These are phyloP conservation scores for Melanostoma mellinum DNA, from an alignment of 2,888 invertebrate species.

Conservation along the genomic window DNA sequence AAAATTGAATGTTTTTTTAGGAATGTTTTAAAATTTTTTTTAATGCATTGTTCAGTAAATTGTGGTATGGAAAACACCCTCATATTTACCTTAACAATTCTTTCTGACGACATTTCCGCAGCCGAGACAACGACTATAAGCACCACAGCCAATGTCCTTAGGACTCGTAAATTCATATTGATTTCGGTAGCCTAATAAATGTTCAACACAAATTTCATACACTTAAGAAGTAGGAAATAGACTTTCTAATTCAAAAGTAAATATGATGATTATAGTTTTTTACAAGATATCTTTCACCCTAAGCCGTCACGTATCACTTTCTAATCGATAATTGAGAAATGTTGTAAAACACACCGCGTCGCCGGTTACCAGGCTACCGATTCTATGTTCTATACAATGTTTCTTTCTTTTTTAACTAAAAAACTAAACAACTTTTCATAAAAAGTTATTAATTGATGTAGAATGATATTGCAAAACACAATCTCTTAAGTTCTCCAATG, in stretches of 20 bases:
- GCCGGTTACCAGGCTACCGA: too few relatives aligned
- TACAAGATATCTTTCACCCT: constrained; percentile 22
- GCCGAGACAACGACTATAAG: neutral
- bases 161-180: neutral
- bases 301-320: constrained; percentile 35
- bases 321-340: constrained; percentile 7
- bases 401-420: too few relatives aligned
- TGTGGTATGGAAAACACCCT: neutral
- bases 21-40: neutral
- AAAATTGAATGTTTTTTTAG: too few relatives aligned
- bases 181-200: neutral
- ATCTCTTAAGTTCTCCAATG: too few relatives aligned
- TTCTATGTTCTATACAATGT: too few relatives aligned
- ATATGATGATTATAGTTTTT: constrained; percentile 9
- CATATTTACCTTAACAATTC: constrained; percentile 38
- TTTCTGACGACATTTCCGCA: constrained; percentile 26
- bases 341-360: neutral
- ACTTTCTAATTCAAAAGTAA: constrained; percentile 43
- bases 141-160: constrained; percentile 12
- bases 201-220: too few relatives aligned
- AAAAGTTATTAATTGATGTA: too few relatives aligned
- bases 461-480: constrained; percentile 3
- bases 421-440: too few relatives aligned
- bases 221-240: too few relatives aligned
- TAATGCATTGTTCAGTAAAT: too few relatives aligned